A percentile compares a stretch with the other conserved stretches of the same genome.
Conservation (phyloP, 1,140 invertebrate species). For the Anthonomus grandis region DNA sequence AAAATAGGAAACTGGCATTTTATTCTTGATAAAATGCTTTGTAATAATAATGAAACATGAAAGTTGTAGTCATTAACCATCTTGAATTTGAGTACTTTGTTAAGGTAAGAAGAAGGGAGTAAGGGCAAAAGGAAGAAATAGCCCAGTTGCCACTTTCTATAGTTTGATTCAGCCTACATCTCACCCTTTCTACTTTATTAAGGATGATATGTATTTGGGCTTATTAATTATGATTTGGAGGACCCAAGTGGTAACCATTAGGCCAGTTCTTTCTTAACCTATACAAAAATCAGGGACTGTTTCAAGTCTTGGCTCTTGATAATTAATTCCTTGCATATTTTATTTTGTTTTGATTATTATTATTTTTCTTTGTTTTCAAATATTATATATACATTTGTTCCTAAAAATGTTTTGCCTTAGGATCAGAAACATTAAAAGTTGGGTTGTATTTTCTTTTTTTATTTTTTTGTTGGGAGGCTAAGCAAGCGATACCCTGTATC, state of each 20-base stretch:
- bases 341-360: conserved; percentile 28
- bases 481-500: conserved; percentile 28
- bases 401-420: conserved; percentile 41
- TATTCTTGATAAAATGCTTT: too few species aligned
- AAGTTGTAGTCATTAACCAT: background rate
- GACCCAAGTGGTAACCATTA: background rate
- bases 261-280: too few species aligned
- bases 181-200: too few species aligned
- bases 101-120: conserved; percentile 27
- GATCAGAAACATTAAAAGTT: conserved; percentile 33
- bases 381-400: conserved; percentile 29
- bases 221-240: too few species aligned
- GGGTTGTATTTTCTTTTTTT: conserved; percentile 30
- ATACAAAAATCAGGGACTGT: conserved; percentile 40
- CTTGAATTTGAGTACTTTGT: background rate
- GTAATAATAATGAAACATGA: background rate
- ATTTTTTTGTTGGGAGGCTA: conserved; percentile 32
- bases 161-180: too few species aligned
- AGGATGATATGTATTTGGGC: too few species aligned
- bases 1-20: too few species aligned
- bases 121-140: conserved; percentile 11
- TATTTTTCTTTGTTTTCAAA: conserved; percentile 24
- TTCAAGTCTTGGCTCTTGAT: conserved; percentile 37
- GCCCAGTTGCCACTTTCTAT: background rate
- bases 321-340: conserved; percentile 8